These are phyloP conservation scores for Eustalomyia histrio DNA, from an alignment of 2,888 invertebrate genomes.

Conservation along the genomic window DNA sequence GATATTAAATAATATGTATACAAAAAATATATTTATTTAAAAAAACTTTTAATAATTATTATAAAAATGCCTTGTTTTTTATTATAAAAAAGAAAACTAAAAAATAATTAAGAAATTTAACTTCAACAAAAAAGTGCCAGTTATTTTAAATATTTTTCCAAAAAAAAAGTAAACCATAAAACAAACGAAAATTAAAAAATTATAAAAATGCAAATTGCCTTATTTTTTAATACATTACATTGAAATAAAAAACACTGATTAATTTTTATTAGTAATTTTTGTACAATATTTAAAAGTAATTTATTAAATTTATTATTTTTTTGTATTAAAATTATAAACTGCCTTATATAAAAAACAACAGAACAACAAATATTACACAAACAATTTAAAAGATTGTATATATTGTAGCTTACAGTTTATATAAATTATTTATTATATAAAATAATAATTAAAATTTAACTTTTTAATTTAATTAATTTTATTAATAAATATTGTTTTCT, in stretches of 20 bases:
- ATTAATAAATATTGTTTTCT: slow-evolving; percentile 8
- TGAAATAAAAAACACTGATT: not conserved
- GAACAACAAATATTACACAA: slow-evolving; percentile 7
- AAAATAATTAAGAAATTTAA: slow-evolving; percentile 28
- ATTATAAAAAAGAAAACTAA: slow-evolving; percentile 31
- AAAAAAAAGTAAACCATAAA: not conserved
- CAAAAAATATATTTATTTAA: slow-evolving; percentile 26
- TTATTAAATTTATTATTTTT: not conserved
- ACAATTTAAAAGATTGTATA: slow-evolving; percentile 11
- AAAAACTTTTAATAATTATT: slow-evolving; percentile 24
- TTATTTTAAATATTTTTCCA: slow-evolving; percentile 30
- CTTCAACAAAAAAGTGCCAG: slow-evolving; percentile 45
- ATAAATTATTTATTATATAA: slow-evolving; percentile 29
- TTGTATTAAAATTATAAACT: slow-evolving; percentile 23
- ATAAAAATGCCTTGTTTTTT: slow-evolving; percentile 57
- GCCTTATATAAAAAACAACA: slow-evolving; percentile 10
- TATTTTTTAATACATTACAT: slow-evolving; percentile 3
- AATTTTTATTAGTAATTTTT: too few species aligned
- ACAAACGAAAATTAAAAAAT: slow-evolving; percentile 16
- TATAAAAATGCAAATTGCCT: slow-evolving; percentile 12
- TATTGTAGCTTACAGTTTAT: slow-evolving; percentile 29
- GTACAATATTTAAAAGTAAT: too few species aligned
- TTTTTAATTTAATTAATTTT: slow-evolving; percentile 1
- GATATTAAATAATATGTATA: slow-evolving; percentile 24
- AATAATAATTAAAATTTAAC: slow-evolving; percentile 8